Base-by-base conservation (phyloP, 2,797 vertebrate species). In the Gymnodraco acuticeps region DNA sequence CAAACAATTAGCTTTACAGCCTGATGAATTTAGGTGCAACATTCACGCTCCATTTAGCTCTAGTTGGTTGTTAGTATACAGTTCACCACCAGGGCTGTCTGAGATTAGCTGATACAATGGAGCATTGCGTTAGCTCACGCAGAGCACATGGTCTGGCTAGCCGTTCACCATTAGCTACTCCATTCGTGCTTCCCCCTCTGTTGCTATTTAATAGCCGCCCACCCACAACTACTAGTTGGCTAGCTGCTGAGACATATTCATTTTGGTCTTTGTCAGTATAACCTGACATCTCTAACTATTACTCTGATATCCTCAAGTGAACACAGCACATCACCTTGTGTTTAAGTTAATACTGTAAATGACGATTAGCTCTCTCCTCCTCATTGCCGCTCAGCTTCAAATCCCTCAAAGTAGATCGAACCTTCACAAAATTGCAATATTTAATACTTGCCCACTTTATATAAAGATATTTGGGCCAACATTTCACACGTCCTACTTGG, bases 1-100 rank as follows among this genome's bases (percentile, higher is more conserved):
- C 50, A 55, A 66, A 54, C 56, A 47, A 15, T 70, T 51, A 50
- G 50, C 75, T 27, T 27, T 27, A 27, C 27, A 27, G 23, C 53
- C 10, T 51, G 14, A 20, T 53, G n/a, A 59, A 33, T 45, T 17
- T 15, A 15, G 16, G 38, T 20, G 38, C 16, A 41, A 41, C 23
- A 19, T 53, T 55, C 10, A 15, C 31, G 17, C 62, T 42, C 20
- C 62, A 54, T 52, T 61, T 48, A 60, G 31, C 45, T 23, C 14
- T 6, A 27, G 10, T 74, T 66, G 43, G 23, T 20, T 27, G 9
- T 20, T 15, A 55, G 10, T 27, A 27, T 12, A 13, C 55, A n/a
- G 19, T 38, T 15, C 31, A 14, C n/a, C 13, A 15, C 3, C 48
- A 61, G 59, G 58, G 19, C 42, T 23, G 19, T 45, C 8, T 60